A percentile compares a stretch with the other conserved stretches of the same genome.
Evolutionary conservation across 2,797 vertebrate species (phyloP).

Genomic region (Myotis findleyi): DNA sequence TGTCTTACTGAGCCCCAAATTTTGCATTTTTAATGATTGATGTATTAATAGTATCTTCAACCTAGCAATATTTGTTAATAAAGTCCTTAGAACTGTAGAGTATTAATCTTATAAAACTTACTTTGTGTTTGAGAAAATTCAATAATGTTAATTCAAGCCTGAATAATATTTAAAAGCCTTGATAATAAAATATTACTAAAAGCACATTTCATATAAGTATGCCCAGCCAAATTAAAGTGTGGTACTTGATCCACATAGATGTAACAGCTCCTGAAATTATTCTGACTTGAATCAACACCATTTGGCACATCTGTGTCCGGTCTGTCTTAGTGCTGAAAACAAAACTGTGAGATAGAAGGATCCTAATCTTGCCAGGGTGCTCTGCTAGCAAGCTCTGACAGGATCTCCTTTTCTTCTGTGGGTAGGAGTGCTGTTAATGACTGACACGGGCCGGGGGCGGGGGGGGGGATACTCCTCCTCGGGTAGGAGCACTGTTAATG

Average conservation of each 20-base stretch:
- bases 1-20: slow-evolving; percentile 21
- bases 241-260: background rate
- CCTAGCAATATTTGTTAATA: background rate
- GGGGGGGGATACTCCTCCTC: too few relatives aligned
- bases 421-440: background rate
- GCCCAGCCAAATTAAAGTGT: background rate
- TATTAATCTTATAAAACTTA: slow-evolving; percentile 7
- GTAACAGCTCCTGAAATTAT: background rate
- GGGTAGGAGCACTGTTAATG: background rate
- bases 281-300: background rate
- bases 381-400: background rate
- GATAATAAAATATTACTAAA: slow-evolving; percentile 16
- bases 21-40: background rate
- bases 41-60: slow-evolving; percentile 8
- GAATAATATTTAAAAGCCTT: background rate
- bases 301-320: background rate
- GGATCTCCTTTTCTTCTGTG: background rate
- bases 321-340: background rate
- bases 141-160: slow-evolving; percentile 26
- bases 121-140: slow-evolving; percentile 50
- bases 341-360: background rate
- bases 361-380: background rate
- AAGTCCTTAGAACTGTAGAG: background rate
- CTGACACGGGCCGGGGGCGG: background rate
- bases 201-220: background rate